Evolutionary conservation across 2,888 invertebrate genomes (phyloP).

Genomic region (Phlogophora meticulosa): DNA sequence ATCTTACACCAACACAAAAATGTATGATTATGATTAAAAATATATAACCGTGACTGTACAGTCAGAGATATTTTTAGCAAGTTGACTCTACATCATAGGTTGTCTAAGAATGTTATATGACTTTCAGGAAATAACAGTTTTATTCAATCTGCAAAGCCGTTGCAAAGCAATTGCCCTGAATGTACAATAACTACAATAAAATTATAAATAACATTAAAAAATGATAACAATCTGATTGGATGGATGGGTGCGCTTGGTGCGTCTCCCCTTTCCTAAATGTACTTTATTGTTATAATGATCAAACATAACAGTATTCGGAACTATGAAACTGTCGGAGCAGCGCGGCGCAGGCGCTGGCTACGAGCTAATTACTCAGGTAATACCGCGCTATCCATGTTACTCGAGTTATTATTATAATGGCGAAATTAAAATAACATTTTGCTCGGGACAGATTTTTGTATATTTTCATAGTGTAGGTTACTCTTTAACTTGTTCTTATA

Average conservation of each 20-base stretch:
- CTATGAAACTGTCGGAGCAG: conserved; percentile 28
- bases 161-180: too few relatives aligned
- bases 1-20: neutral
- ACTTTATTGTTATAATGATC: conserved; percentile 1
- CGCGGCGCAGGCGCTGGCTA: neutral
- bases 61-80: too few relatives aligned
- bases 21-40: too few relatives aligned
- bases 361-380: conserved; percentile 32
- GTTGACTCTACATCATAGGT: too few relatives aligned
- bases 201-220: too few relatives aligned
- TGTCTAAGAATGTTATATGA: neutral
- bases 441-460: neutral
- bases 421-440: conserved; percentile 16
- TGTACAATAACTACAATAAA: too few relatives aligned
- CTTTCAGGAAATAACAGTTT: too few relatives aligned
- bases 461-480: neutral
- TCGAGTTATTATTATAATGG: conserved; percentile 12
- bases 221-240: too few relatives aligned
- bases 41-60: too few relatives aligned
- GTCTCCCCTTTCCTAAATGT: neutral
- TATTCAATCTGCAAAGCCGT: too few relatives aligned
- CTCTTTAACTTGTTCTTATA: neutral
- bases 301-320: conserved; percentile 22
- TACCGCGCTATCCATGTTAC: neutral
- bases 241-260: neutral